phyloP scores from a whole-genome alignment of 2,888 invertebrate species.

The Drosophila seclusa region DNA sequence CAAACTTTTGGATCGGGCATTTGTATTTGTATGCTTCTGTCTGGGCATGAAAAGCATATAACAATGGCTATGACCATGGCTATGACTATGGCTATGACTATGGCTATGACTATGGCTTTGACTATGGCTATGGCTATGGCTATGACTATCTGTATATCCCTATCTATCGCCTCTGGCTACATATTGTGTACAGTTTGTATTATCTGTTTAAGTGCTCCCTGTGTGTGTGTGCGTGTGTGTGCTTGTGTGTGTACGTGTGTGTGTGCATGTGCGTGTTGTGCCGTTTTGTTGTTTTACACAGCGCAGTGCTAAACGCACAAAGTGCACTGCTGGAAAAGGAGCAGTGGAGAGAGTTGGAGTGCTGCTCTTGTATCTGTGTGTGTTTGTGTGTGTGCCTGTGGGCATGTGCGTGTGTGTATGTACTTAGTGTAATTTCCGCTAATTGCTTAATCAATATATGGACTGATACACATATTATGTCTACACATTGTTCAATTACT shows the following conservation, averaged over 20 bases:
- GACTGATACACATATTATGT: slow-evolving; percentile 5
- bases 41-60: slow-evolving; percentile 64
- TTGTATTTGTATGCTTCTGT: slow-evolving; percentile 58
- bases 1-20: slow-evolving; percentile 22
- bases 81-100: slow-evolving; percentile 14
- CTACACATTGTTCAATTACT: slow-evolving; percentile 47
- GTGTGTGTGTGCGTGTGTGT: slow-evolving; percentile 5
- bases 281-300: slow-evolving; percentile 48
- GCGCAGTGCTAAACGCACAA: slow-evolving; percentile 43
- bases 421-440: slow-evolving; percentile 62
- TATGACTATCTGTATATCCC: slow-evolving; percentile 22
- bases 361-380: background rate
- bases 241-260: slow-evolving; percentile 4
- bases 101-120: slow-evolving; percentile 13
- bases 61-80: background rate
- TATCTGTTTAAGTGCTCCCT: slow-evolving; percentile 3
- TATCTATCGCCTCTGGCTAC: slow-evolving; percentile 18
- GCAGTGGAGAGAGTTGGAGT: background rate
- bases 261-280: slow-evolving; percentile 52
- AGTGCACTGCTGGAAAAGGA: slow-evolving; percentile 24
- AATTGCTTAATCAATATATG: slow-evolving; percentile 75
- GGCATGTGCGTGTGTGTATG: slow-evolving; percentile 35
- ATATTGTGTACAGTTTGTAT: slow-evolving; percentile 24
- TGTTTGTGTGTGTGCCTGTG: background rate
- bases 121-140: slow-evolving; percentile 28